Evolutionary conservation across 2,797 vertebrate species (phyloP).

Genomic region (Anabacerthia variegaticeps): DNA sequence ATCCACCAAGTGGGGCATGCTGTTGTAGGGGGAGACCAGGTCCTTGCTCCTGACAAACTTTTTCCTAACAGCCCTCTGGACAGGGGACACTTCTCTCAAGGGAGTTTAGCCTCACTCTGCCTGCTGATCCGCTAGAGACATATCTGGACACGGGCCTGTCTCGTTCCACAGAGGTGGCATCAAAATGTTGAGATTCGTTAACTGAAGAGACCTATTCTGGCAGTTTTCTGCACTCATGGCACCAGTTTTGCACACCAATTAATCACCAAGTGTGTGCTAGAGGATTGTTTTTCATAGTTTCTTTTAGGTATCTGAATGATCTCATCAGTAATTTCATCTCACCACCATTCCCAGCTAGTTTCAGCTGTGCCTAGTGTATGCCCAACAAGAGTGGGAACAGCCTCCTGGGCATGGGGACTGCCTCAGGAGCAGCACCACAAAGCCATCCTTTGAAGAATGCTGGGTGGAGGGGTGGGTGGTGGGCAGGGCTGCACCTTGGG

Average conservation of each 20-base stretch:
- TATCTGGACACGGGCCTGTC: fast-evolving
- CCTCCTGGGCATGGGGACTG: neutral
- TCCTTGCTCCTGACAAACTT: neutral
- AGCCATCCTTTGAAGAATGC: neutral
- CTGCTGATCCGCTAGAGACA: neutral
- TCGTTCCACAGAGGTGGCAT: neutral
- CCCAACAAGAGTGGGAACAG: neutral
- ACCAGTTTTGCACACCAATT: neutral
- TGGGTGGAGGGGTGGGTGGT: neutral
- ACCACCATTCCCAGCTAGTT: neutral
- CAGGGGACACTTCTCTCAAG: neutral
- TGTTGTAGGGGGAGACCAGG: neutral
- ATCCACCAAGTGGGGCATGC: neutral
- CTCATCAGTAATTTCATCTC: neutral
- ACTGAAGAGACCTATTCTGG: neutral
- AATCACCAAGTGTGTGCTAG: neutral
- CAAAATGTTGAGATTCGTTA: neutral
- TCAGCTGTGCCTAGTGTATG: neutral
- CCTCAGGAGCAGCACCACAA: neutral
- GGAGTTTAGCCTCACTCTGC: neutral
- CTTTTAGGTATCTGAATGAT: neutral
- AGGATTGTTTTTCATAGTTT: neutral
- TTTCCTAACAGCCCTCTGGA: neutral
- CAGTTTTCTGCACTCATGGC: neutral
- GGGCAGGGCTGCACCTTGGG: neutral